phyloP scores from a whole-genome alignment of 2,113 vertebrate species.

The Misgurnus mizolepis region DNA sequence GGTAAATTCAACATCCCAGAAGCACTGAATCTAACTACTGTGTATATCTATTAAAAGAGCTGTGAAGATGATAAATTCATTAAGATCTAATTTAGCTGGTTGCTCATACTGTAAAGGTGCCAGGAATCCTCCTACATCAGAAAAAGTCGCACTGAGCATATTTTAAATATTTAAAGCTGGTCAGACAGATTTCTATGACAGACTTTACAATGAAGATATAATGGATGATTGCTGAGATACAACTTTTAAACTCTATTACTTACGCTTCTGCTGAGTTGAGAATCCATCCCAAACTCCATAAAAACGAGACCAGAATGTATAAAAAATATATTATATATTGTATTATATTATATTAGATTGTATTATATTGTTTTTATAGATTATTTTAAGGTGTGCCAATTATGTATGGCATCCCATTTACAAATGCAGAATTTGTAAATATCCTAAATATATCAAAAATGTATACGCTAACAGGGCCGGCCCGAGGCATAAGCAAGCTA shows the following conservation, averaged over 20 bases:
- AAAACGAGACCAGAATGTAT: not conserved
- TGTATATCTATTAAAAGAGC: constrained; percentile 1
- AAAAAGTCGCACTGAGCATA: not conserved
- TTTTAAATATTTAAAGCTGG: not conserved
- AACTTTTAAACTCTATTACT: constrained; percentile 11
- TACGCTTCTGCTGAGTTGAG: not conserved
- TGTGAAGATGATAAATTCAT: not conserved
- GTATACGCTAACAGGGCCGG: too few species aligned
- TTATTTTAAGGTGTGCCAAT: too few species aligned
- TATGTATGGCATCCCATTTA: too few species aligned
- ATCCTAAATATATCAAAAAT: too few species aligned
- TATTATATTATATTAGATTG: too few species aligned
- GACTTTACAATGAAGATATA: not conserved
- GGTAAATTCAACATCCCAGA: constrained; percentile 18
- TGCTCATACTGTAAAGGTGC: not conserved
- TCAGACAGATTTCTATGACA: not conserved
- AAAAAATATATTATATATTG: not conserved
- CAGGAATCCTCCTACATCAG: not conserved
- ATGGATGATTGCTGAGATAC: not conserved
- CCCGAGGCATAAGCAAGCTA: too few species aligned
- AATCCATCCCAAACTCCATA: not conserved
- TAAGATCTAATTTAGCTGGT: constrained; percentile 3
- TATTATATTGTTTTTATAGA: too few species aligned
- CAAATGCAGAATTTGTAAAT: too few species aligned
- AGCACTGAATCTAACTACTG: constrained; percentile 2